Conservation (phyloP, 2,113 vertebrate species). For the Girardinichthys multiradiatus region DNA sequence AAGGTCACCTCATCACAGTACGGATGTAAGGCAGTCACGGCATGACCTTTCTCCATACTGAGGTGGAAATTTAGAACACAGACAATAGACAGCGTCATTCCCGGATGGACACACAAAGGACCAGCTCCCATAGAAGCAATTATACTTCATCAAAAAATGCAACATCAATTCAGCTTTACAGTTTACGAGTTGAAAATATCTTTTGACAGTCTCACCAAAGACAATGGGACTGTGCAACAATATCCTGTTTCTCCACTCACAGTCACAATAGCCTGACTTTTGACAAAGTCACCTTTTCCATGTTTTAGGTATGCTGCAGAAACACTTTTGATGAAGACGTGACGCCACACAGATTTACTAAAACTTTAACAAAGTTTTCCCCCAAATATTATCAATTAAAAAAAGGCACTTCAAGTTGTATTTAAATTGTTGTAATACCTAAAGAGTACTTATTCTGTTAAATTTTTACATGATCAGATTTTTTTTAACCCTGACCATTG, state of each 20-base stretch:
- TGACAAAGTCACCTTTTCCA: constrained; percentile 48
- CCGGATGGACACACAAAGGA: constrained; percentile 54
- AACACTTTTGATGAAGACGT: not conserved
- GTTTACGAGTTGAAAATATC: constrained; percentile 59
- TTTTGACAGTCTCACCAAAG: constrained; percentile 45
- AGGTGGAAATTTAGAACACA: constrained; percentile 53
- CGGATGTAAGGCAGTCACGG: constrained; percentile 38
- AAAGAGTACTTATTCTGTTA: not conserved
- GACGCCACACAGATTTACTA: not conserved
- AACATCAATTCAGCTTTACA: constrained; percentile 36
- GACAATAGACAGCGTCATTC: constrained; percentile 64
- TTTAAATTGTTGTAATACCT: not conserved
- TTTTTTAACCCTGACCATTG: too few relatives aligned
- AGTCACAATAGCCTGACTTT: constrained; percentile 31
- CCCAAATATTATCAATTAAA: not conserved
- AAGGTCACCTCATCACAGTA: constrained; percentile 19
- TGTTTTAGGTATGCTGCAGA: constrained; percentile 2
- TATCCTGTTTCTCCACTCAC: constrained; percentile 67
- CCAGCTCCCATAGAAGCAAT: constrained; percentile 41
- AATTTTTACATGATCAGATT: too few relatives aligned
- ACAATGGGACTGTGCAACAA: constrained; percentile 61
- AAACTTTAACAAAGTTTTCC: too few relatives aligned
- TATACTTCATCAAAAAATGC: constrained; percentile 39
- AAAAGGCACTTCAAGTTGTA: too few relatives aligned
- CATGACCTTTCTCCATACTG: constrained; percentile 52